Conservation (phyloP, 2,888 invertebrate species). For the Molanna angustata region DNA sequence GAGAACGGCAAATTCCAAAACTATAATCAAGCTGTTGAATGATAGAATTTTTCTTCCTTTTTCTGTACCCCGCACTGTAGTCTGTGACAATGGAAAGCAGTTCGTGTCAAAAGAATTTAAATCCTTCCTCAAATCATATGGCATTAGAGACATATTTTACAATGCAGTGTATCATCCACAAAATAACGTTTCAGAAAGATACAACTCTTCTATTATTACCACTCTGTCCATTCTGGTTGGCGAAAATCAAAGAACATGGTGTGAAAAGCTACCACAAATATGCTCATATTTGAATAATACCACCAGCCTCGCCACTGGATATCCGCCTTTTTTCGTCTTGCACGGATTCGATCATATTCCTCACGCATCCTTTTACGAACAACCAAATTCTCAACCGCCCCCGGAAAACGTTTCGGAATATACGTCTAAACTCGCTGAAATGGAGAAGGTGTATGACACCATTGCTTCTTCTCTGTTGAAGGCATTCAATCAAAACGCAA, state of each 20-base stretch:
- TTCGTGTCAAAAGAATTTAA: no score
- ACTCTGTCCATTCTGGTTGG: not conserved
- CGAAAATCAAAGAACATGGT: not conserved
- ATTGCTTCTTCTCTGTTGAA: not conserved
- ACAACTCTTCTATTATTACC: not conserved
- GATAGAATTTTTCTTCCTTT: no score
- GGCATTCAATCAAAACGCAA: not conserved
- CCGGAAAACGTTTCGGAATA: not conserved
- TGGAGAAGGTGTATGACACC: not conserved
- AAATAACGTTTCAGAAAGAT: no score
- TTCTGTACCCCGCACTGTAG: no score
- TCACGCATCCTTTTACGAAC: not conserved
- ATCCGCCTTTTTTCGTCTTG: not conserved
- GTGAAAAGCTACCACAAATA: not conserved
- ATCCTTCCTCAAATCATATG: no score
- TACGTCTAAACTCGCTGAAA: not conserved
- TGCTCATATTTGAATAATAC: not conserved
- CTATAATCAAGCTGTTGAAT: no score
- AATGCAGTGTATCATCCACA: no score
- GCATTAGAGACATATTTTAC: no score
- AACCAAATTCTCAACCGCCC: no score
- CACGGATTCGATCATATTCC: not conserved
- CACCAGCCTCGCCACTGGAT: not conserved
- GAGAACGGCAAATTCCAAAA: no score
- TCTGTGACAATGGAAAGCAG: no score